Base-by-base conservation (phyloP, 2,797 vertebrate species). In the Pseudotriccus pelzelni region DNA sequence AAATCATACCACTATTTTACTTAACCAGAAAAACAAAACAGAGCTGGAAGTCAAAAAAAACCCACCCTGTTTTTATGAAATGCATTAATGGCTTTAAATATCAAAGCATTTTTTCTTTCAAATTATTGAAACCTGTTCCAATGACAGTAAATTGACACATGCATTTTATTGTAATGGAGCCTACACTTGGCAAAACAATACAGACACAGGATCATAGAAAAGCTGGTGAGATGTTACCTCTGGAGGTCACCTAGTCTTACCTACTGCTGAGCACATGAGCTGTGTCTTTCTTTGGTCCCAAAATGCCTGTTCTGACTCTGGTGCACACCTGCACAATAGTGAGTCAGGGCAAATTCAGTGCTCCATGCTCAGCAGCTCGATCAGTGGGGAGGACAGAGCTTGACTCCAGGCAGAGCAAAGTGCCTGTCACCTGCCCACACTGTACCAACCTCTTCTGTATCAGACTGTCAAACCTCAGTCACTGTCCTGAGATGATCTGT, bases 31-130 rank as follows among this genome's bases (percentile, higher is more conserved):
- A 90, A 91, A 36, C 27, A 89, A 85, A 91, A 55, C 23, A 43
- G 77, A 75, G 30, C 21, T 58, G 18, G 18, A 85, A 82, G 32
- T 30, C 0, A 50, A 83, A 72, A 85, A 39, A 6, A 28, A 9
- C 8, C 0, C 24, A 50, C 3, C 6, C 36, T 44, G 4, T 12
- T 77, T 23, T 89, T 70, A 39, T 43, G 27, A 36, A 74, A 47
- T 21, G 2, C 4, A 12, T 60, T 82, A 25, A 43, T 14, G 36
- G 10, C 19, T 91, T 64, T 34, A 73, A 87, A 87, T 64, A 94
- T 41, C 43, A 95, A 94, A 87, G 24, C 23, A 37, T 44, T 84
- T 87, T 87, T 75, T 68, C 50, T 59, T 91, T 59, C 27, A 39
- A 62, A 11, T 81, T 53, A 22, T 34, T 92, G 84, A 84, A 78